Percentiles rank a stretch among this genome's conserved stretches.
Conservation (phyloP, 2,888 invertebrate genomes). For the Spisula solida region DNA sequence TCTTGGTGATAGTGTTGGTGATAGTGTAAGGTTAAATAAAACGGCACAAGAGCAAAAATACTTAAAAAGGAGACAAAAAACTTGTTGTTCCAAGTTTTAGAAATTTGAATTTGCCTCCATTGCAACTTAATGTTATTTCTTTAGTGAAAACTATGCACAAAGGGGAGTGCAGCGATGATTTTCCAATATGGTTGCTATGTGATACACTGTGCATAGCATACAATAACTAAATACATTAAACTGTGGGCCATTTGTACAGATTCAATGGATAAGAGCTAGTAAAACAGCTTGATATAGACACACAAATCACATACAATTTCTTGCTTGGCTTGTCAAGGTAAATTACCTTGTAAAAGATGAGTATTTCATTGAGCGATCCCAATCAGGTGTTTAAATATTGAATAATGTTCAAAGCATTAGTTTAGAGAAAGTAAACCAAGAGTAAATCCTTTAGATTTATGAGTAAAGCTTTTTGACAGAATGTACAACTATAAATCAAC, state of each 20-base stretch:
- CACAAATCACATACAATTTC: not conserved
- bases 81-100: not conserved
- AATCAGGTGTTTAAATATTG: not conserved
- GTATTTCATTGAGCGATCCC: not conserved
- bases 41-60: not conserved
- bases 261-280: not conserved
- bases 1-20: not conserved
- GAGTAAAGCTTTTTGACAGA: not conserved
- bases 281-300: slow-evolving; percentile 17
- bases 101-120: slow-evolving; percentile 61
- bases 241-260: not conserved
- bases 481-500: not conserved
- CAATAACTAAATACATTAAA: slow-evolving; percentile 18
- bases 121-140: slow-evolving; percentile 67
- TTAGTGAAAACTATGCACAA: slow-evolving; percentile 57
- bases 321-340: not conserved
- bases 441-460: not conserved
- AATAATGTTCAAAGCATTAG: slow-evolving; percentile 1
- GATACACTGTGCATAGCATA: not conserved
- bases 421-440: not conserved
- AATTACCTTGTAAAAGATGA: not conserved
- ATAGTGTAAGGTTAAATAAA: not conserved
- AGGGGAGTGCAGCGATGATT: slow-evolving; percentile 65
- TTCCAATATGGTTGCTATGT: slow-evolving; percentile 61
- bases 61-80: not conserved